These are phyloP conservation scores for Crotophaga sulcirostris DNA, from an alignment of 2,113 vertebrate species.

Conservation along the genomic window DNA sequence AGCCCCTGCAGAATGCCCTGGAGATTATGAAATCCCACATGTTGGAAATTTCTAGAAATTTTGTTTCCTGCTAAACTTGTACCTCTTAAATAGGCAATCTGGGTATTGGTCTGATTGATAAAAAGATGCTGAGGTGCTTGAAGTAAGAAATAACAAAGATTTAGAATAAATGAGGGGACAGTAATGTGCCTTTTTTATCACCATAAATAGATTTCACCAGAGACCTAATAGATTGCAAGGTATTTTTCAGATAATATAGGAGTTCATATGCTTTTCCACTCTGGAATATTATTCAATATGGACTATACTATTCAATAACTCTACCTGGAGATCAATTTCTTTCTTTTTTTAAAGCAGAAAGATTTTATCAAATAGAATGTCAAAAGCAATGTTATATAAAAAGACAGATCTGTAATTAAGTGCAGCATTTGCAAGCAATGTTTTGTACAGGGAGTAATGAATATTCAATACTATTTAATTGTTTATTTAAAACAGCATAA, in stretches of 20 bases:
- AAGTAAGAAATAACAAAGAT: not conserved
- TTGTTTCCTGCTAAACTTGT: not conserved
- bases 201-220: not conserved
- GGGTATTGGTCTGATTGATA: not conserved
- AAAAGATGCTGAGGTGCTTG: not conserved
- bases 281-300: not conserved
- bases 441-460: constrained; percentile 33
- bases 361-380: not conserved
- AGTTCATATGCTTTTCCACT: not conserved
- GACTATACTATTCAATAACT: not conserved
- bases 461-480: constrained; percentile 41
- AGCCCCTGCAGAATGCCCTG: not conserved
- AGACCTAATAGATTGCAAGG: not conserved
- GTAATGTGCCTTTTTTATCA: not conserved
- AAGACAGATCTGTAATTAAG: constrained; percentile 10
- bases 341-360: not conserved
- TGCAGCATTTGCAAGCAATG: constrained; percentile 3
- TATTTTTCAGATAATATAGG: not conserved
- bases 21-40: not conserved
- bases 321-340: not conserved
- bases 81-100: not conserved
- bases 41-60: not conserved
- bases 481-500: constrained; percentile 54
- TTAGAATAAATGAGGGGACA: not conserved
- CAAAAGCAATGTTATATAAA: not conserved